A percentile compares a stretch with the other conserved stretches of the same genome.
These are phyloP conservation scores for Sinosuthora webbiana DNA, from an alignment of 2,113 vertebrate genomes.

Conservation along the genomic window DNA sequence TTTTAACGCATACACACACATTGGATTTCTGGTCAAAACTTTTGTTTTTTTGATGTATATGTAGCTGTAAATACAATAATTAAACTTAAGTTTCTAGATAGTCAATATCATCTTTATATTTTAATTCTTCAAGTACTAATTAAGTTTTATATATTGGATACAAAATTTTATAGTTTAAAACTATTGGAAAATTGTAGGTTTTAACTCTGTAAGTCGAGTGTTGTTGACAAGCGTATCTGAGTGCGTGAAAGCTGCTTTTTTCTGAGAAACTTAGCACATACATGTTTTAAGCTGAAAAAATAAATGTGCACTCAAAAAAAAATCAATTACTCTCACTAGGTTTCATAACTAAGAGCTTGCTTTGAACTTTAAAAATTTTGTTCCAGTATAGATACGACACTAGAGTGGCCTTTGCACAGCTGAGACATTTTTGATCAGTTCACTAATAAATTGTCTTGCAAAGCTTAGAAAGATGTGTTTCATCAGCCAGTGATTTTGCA, in stretches of 20 bases:
- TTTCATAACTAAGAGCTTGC: not conserved
- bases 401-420: not conserved
- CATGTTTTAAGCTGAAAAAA: not conserved
- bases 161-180: not conserved
- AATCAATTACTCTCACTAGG: not conserved
- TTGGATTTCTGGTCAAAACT: not conserved
- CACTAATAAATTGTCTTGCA: not conserved
- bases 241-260: not conserved
- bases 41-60: not conserved
- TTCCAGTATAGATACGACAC: not conserved
- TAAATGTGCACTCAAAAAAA: not conserved
- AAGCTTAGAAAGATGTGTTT: not conserved
- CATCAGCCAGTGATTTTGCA: not conserved
- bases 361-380: not conserved
- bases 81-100: not conserved
- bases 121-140: not conserved
- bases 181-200: not conserved
- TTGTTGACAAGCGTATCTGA: not conserved
- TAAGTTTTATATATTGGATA: not conserved
- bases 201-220: rapidly evolving
- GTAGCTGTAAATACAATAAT: not conserved
- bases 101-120: not conserved
- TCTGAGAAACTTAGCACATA: not conserved
- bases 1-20: not conserved
- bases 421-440: not conserved